Conservation (phyloP, 2,113 vertebrate species). For the Apaloderma vittatum region DNA sequence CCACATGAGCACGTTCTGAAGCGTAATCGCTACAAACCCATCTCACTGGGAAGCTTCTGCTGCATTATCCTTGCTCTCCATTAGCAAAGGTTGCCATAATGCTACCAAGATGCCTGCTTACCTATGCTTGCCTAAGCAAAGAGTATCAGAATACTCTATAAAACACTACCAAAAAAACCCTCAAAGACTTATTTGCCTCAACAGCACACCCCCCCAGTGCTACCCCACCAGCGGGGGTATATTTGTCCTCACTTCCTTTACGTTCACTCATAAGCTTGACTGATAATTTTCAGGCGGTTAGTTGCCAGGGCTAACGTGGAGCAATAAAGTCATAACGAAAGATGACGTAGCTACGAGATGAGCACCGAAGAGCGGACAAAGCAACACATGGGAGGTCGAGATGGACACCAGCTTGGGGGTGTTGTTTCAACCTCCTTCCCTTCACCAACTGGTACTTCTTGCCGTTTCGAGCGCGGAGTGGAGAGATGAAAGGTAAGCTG, state of each 20-base stretch:
- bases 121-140: background rate
- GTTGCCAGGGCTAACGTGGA: background rate
- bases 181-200: background rate
- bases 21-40: background rate
- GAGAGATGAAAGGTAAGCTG: background rate
- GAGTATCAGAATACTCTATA: background rate
- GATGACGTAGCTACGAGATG: accelerated
- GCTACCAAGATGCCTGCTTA: background rate
- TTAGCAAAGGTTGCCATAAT: background rate
- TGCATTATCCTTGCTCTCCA: background rate
- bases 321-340: background rate
- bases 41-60: background rate
- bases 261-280: background rate
- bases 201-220: background rate
- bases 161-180: background rate
- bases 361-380: accelerated
- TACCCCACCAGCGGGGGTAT: background rate
- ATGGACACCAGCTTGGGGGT: background rate
- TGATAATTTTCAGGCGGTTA: background rate
- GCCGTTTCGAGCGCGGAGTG: accelerated
- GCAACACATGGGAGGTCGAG: accelerated
- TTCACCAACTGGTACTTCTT: background rate
- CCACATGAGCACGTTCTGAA: background rate
- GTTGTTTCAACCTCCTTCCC: background rate
- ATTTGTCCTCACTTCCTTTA: background rate